phyloP scores from a whole-genome alignment of 2,113 vertebrate genomes.

The Egretta garzetta region DNA sequence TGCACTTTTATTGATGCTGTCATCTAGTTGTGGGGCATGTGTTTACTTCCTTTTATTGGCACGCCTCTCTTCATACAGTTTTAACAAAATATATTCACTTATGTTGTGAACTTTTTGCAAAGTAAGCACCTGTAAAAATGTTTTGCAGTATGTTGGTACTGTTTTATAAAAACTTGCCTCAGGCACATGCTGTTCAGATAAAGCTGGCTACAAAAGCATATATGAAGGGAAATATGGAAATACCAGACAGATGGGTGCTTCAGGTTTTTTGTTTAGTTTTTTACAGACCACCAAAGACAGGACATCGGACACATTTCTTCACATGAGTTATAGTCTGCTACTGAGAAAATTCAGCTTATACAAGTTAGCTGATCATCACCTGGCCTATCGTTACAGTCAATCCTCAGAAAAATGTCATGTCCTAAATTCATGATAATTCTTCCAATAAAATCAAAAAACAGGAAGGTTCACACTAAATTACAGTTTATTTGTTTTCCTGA shows the following conservation, averaged over 20 bases:
- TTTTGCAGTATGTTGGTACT: neutral
- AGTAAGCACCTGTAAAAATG: neutral
- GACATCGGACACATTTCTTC: neutral
- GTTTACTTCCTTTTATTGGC: neutral
- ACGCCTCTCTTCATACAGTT: neutral
- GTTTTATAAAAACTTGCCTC: neutral
- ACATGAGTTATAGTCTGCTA: neutral
- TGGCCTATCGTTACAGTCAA: neutral
- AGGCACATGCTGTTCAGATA: neutral
- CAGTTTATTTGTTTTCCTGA: neutral
- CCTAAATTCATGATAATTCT: neutral
- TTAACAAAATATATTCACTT: neutral
- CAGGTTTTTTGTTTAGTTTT: neutral
- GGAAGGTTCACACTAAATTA: neutral
- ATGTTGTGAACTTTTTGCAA: neutral
- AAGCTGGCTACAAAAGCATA: neutral
- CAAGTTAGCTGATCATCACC: neutral
- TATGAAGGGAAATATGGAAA: neutral
- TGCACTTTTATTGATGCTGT: neutral
- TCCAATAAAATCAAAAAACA: neutral
- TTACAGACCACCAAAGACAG: neutral
- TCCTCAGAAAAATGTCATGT: neutral
- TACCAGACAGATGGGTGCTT: neutral
- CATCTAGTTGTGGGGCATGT: neutral
- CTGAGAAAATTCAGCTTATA: neutral